Evolutionary conservation across 1,140 invertebrate species (phyloP).

Genomic region (Drosophila triauraria): DNA sequence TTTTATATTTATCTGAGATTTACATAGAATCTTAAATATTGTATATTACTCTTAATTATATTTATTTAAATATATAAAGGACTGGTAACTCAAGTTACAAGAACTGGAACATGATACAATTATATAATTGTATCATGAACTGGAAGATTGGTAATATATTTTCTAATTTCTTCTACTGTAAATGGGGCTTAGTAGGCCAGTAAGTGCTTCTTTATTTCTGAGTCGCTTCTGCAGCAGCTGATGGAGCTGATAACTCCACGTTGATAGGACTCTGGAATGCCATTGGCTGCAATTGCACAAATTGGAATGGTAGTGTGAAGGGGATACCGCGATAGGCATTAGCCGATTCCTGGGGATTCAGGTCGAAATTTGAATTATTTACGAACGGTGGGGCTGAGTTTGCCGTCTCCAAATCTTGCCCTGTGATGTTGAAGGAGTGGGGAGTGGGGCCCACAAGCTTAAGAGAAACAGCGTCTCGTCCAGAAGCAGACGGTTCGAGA

Average conservation of each 20-base stretch:
- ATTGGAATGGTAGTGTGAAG: slow-evolving; percentile 62
- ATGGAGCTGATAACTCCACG: slow-evolving; percentile 32
- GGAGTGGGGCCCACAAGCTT: slow-evolving; percentile 37
- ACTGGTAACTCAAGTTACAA: slow-evolving; percentile 2
- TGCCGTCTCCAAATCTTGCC: slow-evolving; percentile 39
- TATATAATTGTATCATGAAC: no score
- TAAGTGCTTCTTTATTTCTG: slow-evolving; percentile 9
- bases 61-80: background rate
- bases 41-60: background rate
- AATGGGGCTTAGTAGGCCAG: background rate
- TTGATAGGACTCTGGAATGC: slow-evolving; percentile 60
- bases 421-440: slow-evolving; percentile 46
- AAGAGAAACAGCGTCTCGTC: slow-evolving; percentile 37
- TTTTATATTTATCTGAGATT: background rate
- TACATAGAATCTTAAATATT: background rate
- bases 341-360: slow-evolving; percentile 43
- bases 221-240: slow-evolving; percentile 2
- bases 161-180: slow-evolving; percentile 14
- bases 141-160: background rate
- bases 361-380: slow-evolving; percentile 39
- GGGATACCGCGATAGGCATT: slow-evolving; percentile 54
- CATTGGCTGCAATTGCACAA: slow-evolving; percentile 72
- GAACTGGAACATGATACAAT: no score
- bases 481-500: slow-evolving; percentile 45
- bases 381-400: slow-evolving; percentile 19